Conservation (phyloP, 2,113 vertebrate species). For the Rutilus rutilus region DNA sequence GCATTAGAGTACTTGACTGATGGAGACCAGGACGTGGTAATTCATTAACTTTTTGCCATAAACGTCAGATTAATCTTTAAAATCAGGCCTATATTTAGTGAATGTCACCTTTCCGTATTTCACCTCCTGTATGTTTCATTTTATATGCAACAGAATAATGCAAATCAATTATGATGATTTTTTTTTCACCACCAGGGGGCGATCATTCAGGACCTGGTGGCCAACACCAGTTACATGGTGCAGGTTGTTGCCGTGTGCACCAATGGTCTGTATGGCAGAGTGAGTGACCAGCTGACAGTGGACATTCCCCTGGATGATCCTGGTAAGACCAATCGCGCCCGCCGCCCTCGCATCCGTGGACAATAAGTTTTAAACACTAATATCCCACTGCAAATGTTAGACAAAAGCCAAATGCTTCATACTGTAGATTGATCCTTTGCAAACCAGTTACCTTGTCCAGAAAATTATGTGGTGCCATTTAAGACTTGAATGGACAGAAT, state of each 20-base stretch:
- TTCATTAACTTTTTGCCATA: slow-evolving; percentile 46
- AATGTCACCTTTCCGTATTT: background rate
- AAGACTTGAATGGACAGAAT: background rate
- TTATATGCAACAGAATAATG: background rate
- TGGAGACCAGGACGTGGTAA: slow-evolving; percentile 98
- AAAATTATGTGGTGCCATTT: background rate
- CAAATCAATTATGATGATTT: background rate
- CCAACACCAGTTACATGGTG: slow-evolving; percentile 91
- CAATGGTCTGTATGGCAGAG: slow-evolving; percentile 88
- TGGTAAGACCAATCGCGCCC: slow-evolving; percentile 82
- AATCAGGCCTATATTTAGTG: background rate
- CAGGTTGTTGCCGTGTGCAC: slow-evolving; percentile 93
- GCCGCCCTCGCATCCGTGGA: slow-evolving; percentile 35
- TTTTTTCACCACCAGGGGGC: slow-evolving; percentile 81
- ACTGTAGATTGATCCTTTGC: slow-evolving; percentile 62
- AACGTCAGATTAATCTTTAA: background rate
- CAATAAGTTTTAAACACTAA: slow-evolving; percentile 18
- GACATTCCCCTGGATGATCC: slow-evolving; percentile 84
- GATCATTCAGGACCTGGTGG: slow-evolving; percentile 86
- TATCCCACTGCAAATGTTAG: background rate
- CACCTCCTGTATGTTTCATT: background rate
- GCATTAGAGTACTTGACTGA: slow-evolving; percentile 89
- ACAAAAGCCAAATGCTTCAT: background rate
- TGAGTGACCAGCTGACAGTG: slow-evolving; percentile 84
- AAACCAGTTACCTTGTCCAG: slow-evolving; percentile 64